These are phyloP conservation scores for Microchrysa polita DNA, from an alignment of 2,888 invertebrate genomes.

Conservation along the genomic window DNA sequence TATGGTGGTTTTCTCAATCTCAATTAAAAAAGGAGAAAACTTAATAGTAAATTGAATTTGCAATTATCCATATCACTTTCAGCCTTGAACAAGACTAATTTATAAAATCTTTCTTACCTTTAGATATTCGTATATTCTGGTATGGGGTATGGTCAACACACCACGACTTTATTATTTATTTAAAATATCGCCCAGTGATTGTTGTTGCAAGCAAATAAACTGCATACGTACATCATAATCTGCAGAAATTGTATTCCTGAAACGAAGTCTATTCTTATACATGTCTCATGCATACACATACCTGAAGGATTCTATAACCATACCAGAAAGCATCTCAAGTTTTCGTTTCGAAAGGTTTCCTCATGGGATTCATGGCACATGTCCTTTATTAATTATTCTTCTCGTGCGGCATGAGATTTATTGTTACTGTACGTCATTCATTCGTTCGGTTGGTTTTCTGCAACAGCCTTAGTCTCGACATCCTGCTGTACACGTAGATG, in stretches of 20 bases:
- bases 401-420: conserved; percentile 44
- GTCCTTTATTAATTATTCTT: conserved; percentile 51
- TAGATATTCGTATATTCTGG: no score
- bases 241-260: not conserved
- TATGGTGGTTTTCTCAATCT: no score
- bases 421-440: conserved; percentile 40
- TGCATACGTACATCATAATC: not conserved
- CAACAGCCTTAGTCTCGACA: conserved; percentile 36
- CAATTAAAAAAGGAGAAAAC: no score
- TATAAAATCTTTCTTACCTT: no score
- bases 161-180: not conserved
- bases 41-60: no score
- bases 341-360: conserved; percentile 42
- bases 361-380: conserved; percentile 48
- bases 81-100: no score
- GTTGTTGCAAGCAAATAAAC: conserved; percentile 15
- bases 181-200: not conserved
- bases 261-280: not conserved
- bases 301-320: conserved; percentile 7
- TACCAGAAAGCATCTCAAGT: conserved; percentile 4
- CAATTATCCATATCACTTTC: no score
- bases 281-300: not conserved
- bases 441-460: conserved; percentile 28
- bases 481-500: no score
- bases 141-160: no score